Evolutionary conservation across 2,797 vertebrate genomes (phyloP).

Genomic region (Pseudotriccus pelzelni): DNA sequence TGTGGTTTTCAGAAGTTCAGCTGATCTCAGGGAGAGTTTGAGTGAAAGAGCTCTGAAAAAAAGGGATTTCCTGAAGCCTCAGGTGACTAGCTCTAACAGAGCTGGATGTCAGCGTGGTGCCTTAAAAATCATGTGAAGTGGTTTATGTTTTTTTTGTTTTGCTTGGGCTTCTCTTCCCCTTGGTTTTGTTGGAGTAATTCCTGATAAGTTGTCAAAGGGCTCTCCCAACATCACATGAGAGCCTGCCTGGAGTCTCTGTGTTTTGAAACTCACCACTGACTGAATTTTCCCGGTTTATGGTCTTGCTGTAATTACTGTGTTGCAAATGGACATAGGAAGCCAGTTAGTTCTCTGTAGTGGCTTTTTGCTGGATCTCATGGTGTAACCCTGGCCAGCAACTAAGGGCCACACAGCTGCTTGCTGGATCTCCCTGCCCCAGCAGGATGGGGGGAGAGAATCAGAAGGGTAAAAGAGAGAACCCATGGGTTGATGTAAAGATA

Average conservation of each 20-base stretch:
- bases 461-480: not conserved
- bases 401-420: not conserved
- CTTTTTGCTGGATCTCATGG: not conserved
- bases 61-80: not conserved
- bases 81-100: not conserved
- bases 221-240: conserved; percentile 24
- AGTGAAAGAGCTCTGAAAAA: not conserved
- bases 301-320: not conserved
- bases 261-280: not conserved
- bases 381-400: not conserved
- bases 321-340: not conserved
- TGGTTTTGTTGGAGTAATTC: not conserved
- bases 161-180: not conserved
- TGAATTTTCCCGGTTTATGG: not conserved
- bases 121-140: not conserved
- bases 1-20: not conserved
- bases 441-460: not conserved
- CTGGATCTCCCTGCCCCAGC: not conserved
- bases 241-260: not conserved
- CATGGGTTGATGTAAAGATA: not conserved
- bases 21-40: not conserved
- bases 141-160: not conserved
- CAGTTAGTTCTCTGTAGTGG: not conserved
- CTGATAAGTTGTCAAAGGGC: not conserved
- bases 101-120: not conserved